phyloP scores from a whole-genome alignment of 2,888 invertebrate genomes.

The Frankliniella fusca region DNA sequence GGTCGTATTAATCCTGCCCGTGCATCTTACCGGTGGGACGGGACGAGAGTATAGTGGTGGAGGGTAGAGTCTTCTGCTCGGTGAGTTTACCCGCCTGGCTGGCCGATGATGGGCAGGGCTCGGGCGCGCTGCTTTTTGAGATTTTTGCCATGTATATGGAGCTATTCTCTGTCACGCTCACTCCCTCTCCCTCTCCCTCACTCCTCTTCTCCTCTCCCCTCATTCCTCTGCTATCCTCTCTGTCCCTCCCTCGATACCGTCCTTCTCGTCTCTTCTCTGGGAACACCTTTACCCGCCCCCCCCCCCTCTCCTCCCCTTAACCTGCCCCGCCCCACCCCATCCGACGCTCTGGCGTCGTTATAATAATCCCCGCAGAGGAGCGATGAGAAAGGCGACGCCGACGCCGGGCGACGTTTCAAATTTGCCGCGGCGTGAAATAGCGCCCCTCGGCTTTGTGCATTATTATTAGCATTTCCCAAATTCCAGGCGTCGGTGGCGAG shows the following conservation, averaged over 20 bases:
- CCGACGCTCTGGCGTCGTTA: not conserved
- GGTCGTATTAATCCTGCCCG: not conserved
- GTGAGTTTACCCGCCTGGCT: not conserved
- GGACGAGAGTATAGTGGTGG: no score
- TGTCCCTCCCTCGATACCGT: conserved; percentile 30
- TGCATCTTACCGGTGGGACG: no score
- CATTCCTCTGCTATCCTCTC: conserved; percentile 10
- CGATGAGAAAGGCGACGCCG: not conserved
- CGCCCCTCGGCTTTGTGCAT: not conserved
- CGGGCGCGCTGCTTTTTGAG: not conserved
- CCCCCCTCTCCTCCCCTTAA: conserved; percentile 17
- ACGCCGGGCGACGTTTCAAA: not conserved
- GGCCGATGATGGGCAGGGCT: not conserved
- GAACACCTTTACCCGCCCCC: not conserved
- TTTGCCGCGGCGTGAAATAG: not conserved
- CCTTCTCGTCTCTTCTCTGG: not conserved
- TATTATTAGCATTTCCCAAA: conserved; percentile 12
- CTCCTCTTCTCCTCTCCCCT: conserved; percentile 36
- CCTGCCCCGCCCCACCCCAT: not conserved
- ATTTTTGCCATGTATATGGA: not conserved
- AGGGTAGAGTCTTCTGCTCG: not conserved
- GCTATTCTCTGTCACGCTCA: conserved; percentile 35
- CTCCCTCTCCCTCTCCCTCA: conserved; percentile 37
- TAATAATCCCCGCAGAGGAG: not conserved
- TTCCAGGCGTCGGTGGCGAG: not conserved